A percentile compares a stretch with the other conserved stretches of the same genome.
These are phyloP conservation scores for Drosophila nigricruria DNA, from an alignment of 2,888 invertebrate genomes.

Conservation along the genomic window DNA sequence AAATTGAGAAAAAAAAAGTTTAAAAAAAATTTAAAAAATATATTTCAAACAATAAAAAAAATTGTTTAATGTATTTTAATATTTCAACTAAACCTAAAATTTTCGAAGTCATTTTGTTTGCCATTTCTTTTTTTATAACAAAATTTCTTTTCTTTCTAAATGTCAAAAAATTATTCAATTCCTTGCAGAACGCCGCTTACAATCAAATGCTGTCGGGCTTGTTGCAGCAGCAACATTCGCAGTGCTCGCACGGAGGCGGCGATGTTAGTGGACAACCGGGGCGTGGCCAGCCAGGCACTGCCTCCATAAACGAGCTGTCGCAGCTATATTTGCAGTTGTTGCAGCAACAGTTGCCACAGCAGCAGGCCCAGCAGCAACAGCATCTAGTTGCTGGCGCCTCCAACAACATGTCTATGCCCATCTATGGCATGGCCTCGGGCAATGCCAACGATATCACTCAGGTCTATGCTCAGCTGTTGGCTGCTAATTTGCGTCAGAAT, in stretches of 20 bases:
- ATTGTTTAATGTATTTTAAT: not conserved
- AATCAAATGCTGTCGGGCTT: not conserved
- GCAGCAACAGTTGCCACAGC: slow-evolving; percentile 37
- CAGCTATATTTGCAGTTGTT: slow-evolving; percentile 28
- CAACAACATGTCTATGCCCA: slow-evolving; percentile 28
- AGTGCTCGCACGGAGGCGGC: not conserved
- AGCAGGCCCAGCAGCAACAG: slow-evolving; percentile 36
- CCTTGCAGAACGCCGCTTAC: slow-evolving; percentile 1
- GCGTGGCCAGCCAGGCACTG: not conserved
- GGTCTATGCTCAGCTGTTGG: slow-evolving; percentile 41
- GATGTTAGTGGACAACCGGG: slow-evolving; percentile 2
- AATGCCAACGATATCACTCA: slow-evolving; percentile 11
- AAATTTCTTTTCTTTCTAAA: too few relatives aligned
- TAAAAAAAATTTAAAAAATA: not conserved
- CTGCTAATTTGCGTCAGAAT: slow-evolving; percentile 37
- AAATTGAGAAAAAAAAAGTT: not conserved
- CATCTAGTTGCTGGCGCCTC: slow-evolving; percentile 21
- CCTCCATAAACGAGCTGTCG: slow-evolving; percentile 15
- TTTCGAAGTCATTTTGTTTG: too few relatives aligned
- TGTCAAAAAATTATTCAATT: too few relatives aligned
- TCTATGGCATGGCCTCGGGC: slow-evolving; percentile 13
- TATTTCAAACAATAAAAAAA: not conserved
- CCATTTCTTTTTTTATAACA: too few relatives aligned
- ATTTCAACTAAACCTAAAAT: too few relatives aligned
- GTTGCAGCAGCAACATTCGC: not conserved